These are phyloP conservation scores for Gymnothorax javanicus DNA, from an alignment of 2,797 vertebrate genomes.

Conservation along the genomic window DNA sequence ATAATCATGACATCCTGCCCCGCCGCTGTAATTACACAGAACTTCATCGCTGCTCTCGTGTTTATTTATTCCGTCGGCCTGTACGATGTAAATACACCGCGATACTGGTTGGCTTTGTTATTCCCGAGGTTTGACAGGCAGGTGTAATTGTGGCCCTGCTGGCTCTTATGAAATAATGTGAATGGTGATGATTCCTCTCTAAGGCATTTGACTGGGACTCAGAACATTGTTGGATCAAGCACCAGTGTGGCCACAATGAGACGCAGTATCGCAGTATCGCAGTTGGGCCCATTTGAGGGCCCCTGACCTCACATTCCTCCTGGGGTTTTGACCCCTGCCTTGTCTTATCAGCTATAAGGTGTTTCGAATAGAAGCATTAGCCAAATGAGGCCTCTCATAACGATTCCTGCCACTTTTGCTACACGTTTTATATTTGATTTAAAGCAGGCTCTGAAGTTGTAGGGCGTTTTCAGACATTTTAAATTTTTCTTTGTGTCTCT, in stretches of 20 bases:
- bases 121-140: not conserved
- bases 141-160: not conserved
- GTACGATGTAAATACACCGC: not conserved
- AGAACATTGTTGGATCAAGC: too few species aligned
- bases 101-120: not conserved
- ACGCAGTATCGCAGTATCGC: too few species aligned
- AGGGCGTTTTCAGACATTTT: too few species aligned
- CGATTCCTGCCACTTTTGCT: not conserved
- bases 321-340: too few species aligned
- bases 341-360: too few species aligned
- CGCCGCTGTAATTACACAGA: not conserved
- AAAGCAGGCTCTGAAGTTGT: not conserved
- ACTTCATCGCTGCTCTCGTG: not conserved
- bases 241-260: too few species aligned
- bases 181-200: not conserved
- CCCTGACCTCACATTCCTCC: too few species aligned
- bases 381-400: too few species aligned
- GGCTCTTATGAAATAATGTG: not conserved
- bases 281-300: too few species aligned
- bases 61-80: not conserved
- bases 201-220: too few species aligned
- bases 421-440: not conserved
- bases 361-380: too few species aligned
- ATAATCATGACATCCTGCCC: not conserved
- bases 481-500: not conserved